These are phyloP conservation scores for Hypercompe scribonia DNA, from an alignment of 2,888 invertebrate species.

Conservation along the genomic window DNA sequence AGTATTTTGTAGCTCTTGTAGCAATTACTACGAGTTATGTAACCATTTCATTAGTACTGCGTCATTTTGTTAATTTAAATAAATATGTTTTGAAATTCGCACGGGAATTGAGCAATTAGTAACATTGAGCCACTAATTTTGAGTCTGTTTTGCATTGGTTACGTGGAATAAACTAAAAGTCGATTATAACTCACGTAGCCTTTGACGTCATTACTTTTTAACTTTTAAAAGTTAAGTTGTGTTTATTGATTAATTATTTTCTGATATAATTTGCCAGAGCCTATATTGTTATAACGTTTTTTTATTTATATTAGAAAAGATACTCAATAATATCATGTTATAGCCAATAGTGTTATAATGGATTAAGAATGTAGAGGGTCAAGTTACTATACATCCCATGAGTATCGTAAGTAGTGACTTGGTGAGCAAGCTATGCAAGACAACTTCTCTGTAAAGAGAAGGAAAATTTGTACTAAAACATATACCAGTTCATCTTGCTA, in stretches of 20 bases:
- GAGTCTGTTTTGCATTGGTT: not conserved
- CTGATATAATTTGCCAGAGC: no score
- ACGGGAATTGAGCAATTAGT: conserved; percentile 15
- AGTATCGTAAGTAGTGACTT: no score
- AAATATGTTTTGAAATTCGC: conserved; percentile 26
- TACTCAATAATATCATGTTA: no score
- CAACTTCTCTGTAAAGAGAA: no score
- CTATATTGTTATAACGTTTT: no score
- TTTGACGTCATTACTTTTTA: not conserved
- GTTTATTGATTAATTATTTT: not conserved
- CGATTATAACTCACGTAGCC: not conserved
- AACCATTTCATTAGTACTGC: conserved; percentile 27
- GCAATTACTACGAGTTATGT: conserved; percentile 31
- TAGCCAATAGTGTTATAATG: no score
- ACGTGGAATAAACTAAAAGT: conserved; percentile 4
- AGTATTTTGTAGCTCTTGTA: conserved; percentile 35
- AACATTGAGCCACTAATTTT: conserved; percentile 12
- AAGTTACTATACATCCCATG: no score
- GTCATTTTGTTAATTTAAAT: conserved; percentile 30
- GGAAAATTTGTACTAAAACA: no score
- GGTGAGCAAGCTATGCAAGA: no score
- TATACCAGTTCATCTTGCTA: no score
- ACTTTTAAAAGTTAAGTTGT: not conserved
- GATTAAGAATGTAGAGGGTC: no score
- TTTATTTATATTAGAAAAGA: no score